phyloP scores from a whole-genome alignment of 2,113 vertebrate genomes.

The Pterophyllum scalare region DNA sequence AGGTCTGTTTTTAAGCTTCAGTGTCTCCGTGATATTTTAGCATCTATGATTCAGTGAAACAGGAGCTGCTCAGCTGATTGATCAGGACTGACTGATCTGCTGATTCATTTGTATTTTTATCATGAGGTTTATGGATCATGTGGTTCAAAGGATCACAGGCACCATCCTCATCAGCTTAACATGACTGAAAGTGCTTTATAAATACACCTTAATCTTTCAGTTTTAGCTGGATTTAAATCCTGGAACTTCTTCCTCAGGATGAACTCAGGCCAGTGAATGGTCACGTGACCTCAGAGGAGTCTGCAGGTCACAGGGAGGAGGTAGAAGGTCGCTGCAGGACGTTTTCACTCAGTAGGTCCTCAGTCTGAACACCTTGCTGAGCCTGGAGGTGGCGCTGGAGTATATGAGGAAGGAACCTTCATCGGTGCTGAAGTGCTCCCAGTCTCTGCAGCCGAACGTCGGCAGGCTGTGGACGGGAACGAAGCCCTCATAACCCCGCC shows the following conservation, averaged over 20 bases:
- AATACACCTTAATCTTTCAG: not conserved
- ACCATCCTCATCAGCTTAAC: not conserved
- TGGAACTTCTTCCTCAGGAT: not conserved
- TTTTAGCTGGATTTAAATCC: not conserved
- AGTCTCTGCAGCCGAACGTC: conserved; percentile 90
- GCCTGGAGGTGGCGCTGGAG: conserved; percentile 91
- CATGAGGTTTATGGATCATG: too few species aligned
- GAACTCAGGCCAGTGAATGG: not conserved
- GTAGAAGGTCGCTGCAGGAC: not conserved
- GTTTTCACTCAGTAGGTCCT: conserved; percentile 77
- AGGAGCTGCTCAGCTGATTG: not conserved
- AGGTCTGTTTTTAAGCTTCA: not conserved
- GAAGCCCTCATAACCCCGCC: conserved; percentile 94
- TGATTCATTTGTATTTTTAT: not conserved
- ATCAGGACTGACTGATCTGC: not conserved
- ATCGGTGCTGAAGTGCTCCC: conserved; percentile 87
- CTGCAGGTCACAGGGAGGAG: not conserved
- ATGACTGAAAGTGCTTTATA: not conserved
- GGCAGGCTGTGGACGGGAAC: conserved; percentile 88
- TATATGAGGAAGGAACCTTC: conserved; percentile 91
- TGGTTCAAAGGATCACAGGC: too few species aligned
- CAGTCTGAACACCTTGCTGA: conserved; percentile 92
- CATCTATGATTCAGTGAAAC: not conserved
- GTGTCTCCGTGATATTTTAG: not conserved
- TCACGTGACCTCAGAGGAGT: not conserved